phyloP scores from a whole-genome alignment of 2,888 invertebrate species.

The Merodon equestris region DNA sequence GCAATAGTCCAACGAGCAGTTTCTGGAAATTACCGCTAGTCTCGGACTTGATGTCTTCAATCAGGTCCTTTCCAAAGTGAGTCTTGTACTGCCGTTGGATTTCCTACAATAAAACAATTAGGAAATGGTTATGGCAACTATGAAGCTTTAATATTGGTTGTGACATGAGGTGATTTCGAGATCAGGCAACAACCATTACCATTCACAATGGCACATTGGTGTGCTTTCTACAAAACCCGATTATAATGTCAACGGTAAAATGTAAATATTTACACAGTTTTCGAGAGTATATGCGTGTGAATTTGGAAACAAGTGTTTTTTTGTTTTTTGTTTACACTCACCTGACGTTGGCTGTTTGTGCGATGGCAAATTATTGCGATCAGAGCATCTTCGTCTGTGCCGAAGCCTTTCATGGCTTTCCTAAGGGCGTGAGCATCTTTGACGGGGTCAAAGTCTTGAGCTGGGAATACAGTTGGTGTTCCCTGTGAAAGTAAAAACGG shows the following conservation, averaged over 20 bases:
- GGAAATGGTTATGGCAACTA: constrained; percentile 14
- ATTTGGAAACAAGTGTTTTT: constrained; percentile 18
- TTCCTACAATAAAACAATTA: constrained; percentile 70
- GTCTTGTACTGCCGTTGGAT: constrained; percentile 78
- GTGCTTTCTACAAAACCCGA: background rate
- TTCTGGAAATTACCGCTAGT: constrained; percentile 93
- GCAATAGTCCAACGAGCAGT: constrained; percentile 89
- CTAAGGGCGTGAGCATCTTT: constrained; percentile 89
- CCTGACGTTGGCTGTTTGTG: constrained; percentile 90
- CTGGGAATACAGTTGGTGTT: constrained; percentile 86
- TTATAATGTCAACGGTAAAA: too few relatives aligned
- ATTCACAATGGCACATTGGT: constrained; percentile 38
- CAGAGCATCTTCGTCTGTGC: constrained; percentile 94
- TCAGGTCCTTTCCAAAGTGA: constrained; percentile 83
- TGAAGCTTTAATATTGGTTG: background rate
- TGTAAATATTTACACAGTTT: too few relatives aligned
- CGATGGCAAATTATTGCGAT: constrained; percentile 91
- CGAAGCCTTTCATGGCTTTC: constrained; percentile 94
- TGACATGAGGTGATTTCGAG: background rate
- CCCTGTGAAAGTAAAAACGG: constrained; percentile 72
- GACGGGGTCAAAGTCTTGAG: constrained; percentile 88
- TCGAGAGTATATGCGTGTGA: too few relatives aligned
- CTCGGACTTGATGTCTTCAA: constrained; percentile 92
- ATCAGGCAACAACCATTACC: constrained; percentile 1
- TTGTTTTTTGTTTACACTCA: constrained; percentile 80